Conservation (phyloP, 1,140 invertebrate species). For the Temnothorax longispinosus region DNA sequence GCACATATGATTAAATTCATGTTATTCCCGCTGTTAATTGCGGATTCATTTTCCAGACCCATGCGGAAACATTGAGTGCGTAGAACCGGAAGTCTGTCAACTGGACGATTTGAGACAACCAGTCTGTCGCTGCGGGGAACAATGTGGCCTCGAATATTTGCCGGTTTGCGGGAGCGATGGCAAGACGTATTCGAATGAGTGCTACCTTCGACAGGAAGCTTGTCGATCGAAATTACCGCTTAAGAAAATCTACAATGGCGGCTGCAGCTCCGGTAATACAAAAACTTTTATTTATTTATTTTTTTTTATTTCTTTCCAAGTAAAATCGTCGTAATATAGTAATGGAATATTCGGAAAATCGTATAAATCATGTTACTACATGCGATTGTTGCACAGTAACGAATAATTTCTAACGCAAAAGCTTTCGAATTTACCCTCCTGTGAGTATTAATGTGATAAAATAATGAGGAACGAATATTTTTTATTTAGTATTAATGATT, state of each 20-base stretch:
- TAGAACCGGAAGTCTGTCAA: constrained; percentile 93
- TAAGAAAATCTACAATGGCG: constrained; percentile 92
- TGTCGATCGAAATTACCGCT: constrained; percentile 90
- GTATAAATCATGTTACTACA: neutral
- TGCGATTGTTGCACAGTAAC: neutral
- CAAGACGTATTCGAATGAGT: constrained; percentile 95
- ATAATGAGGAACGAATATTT: neutral
- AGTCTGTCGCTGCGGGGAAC: constrained; percentile 92
- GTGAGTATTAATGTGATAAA: neutral
- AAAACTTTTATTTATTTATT: neutral
- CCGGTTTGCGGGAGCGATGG: constrained; percentile 95
- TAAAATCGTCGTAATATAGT: neutral
- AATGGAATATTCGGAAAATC: neutral
- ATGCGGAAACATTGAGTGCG: constrained; percentile 91
- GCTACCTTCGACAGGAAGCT: constrained; percentile 91
- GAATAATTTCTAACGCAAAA: neutral
- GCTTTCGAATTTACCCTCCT: neutral
- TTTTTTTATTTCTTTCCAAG: neutral
- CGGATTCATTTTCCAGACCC: constrained; percentile 89
- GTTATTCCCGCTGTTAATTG: neutral
- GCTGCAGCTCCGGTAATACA: constrained; percentile 91
- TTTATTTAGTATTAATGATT: neutral
- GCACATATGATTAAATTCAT: neutral
- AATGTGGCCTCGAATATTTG: constrained; percentile 92
- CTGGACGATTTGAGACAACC: constrained; percentile 92